These are phyloP conservation scores for Zaprionus obscuricornis DNA, from an alignment of 2,888 invertebrate genomes.

Conservation along the genomic window DNA sequence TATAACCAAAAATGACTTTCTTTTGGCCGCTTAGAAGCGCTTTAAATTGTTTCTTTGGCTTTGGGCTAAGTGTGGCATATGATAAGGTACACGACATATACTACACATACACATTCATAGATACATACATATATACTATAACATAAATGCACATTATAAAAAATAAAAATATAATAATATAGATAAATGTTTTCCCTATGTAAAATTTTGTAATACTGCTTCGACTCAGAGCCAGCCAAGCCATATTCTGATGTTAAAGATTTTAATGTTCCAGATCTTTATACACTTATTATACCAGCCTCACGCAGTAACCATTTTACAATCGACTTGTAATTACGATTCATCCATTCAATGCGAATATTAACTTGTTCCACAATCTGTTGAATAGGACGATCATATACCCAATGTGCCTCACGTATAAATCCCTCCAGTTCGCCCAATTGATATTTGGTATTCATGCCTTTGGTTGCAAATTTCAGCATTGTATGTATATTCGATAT, in stretches of 20 bases:
- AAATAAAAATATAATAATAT: not conserved
- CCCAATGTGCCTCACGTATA: constrained; percentile 86
- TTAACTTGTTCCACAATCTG: constrained; percentile 92
- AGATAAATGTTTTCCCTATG: constrained; percentile 21
- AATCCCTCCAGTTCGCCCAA: constrained; percentile 90
- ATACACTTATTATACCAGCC: too few species aligned
- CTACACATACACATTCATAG: constrained; percentile 1
- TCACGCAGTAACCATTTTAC: constrained; percentile 87
- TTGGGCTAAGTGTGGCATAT: constrained; percentile 30
- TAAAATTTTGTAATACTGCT: constrained; percentile 56
- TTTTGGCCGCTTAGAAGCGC: too few species aligned
- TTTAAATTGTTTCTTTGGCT: constrained; percentile 45
- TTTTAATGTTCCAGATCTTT: too few species aligned
- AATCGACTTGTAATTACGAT: constrained; percentile 89
- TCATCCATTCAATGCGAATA: constrained; percentile 93
- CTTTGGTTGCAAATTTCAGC: constrained; percentile 88
- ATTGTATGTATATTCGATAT: constrained; percentile 88
- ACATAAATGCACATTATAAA: constrained; percentile 53
- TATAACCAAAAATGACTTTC: constrained; percentile 5
- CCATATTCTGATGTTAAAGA: constrained; percentile 3
- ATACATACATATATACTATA: constrained; percentile 41
- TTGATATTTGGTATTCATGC: constrained; percentile 90
- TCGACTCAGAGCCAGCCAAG: constrained; percentile 46
- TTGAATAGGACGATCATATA: constrained; percentile 89
- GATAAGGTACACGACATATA: constrained; percentile 15